Conservation (phyloP, 2,113 vertebrate species). For the Callorhinus ursinus region DNA sequence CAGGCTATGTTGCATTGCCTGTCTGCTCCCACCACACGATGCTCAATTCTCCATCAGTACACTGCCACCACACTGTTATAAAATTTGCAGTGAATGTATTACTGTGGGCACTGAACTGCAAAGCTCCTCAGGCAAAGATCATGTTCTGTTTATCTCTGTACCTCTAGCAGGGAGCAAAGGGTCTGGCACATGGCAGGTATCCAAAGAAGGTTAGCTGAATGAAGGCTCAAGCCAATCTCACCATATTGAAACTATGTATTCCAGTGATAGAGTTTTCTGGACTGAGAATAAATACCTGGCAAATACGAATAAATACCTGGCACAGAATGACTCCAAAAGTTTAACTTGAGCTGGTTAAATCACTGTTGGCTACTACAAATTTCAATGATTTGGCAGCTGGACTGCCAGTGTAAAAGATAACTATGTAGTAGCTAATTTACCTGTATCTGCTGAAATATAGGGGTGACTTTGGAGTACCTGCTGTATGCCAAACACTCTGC, state of each 20-base stretch:
- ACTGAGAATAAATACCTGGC: neutral
- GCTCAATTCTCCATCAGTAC: neutral
- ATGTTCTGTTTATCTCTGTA: neutral
- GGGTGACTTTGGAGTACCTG: neutral
- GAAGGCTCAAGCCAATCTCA: neutral
- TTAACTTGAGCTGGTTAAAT: neutral
- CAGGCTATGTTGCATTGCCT: neutral
- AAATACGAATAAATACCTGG: neutral
- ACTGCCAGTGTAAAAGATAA: neutral
- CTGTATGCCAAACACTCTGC: neutral
- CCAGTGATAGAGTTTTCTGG: neutral
- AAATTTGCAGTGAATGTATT: neutral
- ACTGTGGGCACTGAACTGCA: neutral
- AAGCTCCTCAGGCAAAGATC: neutral
- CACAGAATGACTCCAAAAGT: neutral
- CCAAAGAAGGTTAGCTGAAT: neutral
- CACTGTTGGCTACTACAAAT: neutral
- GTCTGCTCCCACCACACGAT: neutral
- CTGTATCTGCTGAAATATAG: neutral
- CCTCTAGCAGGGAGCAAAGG: neutral
- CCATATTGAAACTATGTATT: neutral
- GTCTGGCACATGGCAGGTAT: neutral
- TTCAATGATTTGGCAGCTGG: neutral
- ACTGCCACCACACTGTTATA: neutral
- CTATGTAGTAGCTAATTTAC: neutral